These are phyloP conservation scores for Heliconius charithonia DNA, from an alignment of 2,888 invertebrate species.

Conservation along the genomic window DNA sequence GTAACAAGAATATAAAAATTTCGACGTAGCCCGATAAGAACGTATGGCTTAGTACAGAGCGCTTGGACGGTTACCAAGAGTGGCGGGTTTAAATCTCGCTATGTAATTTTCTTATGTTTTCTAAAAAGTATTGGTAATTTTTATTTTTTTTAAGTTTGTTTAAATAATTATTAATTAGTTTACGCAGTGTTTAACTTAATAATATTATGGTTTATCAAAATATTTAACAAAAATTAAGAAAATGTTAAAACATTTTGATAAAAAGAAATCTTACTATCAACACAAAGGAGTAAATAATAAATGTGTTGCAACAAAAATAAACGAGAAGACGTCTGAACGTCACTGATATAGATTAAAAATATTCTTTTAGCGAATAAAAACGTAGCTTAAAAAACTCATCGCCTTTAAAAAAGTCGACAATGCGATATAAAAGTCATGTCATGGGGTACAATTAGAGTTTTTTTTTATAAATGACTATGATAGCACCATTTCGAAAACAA, in stretches of 20 bases:
- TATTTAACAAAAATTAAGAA: too few relatives aligned
- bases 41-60: too few relatives aligned
- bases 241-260: neutral
- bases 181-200: too few relatives aligned
- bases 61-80: too few relatives aligned
- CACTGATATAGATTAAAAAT: constrained; percentile 8
- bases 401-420: constrained; percentile 29
- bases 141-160: too few relatives aligned
- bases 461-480: constrained; percentile 62
- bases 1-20: too few relatives aligned
- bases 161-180: too few relatives aligned
- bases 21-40: too few relatives aligned
- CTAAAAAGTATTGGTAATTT: too few relatives aligned
- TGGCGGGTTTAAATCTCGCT: too few relatives aligned
- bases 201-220: too few relatives aligned
- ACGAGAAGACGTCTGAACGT: neutral
- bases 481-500: constrained; percentile 58
- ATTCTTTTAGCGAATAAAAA: neutral
- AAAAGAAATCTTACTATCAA: neutral
- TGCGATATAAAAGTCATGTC: constrained; percentile 54
- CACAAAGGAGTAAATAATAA: neutral
- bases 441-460: constrained; percentile 45
- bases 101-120: too few relatives aligned
- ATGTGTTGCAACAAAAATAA: neutral
- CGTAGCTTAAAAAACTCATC: neutral